Evolutionary conservation across 2,888 invertebrate genomes (phyloP).

Genomic region (Macrosiphum euphorbiae): DNA sequence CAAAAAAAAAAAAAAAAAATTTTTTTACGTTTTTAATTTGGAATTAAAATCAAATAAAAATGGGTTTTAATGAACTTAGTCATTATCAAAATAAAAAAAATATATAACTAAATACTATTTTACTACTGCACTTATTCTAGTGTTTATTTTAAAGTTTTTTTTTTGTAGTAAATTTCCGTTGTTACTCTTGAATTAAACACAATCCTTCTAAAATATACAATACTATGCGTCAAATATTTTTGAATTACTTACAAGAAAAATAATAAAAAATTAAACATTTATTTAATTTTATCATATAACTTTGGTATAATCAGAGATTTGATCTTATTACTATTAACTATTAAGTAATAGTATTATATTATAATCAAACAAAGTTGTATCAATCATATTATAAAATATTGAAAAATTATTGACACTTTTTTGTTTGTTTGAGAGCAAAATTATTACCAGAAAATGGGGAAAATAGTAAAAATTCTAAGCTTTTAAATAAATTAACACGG

Average conservation of each 20-base stretch:
- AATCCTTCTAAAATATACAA: background rate
- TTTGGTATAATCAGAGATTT: background rate
- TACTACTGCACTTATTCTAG: background rate
- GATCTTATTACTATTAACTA: background rate
- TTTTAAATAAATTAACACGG: background rate
- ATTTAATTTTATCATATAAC: background rate
- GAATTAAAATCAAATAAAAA: conserved; percentile 50
- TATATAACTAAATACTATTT: conserved; percentile 4
- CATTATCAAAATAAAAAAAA: conserved; percentile 16
- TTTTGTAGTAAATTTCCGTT: background rate
- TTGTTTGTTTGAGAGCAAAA: background rate
- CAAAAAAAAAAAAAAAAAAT: no score
- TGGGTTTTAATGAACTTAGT: conserved; percentile 40
- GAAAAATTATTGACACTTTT: background rate
- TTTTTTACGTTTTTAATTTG: background rate
- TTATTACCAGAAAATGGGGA: background rate
- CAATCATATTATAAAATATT: background rate
- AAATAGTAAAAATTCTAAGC: background rate
- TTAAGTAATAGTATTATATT: background rate
- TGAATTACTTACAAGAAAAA: no score
- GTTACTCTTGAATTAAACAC: background rate
- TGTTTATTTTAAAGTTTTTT: conserved; percentile 12
- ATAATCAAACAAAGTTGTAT: background rate
- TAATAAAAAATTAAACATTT: background rate
- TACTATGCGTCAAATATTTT: background rate